Base-by-base conservation (phyloP, 2,888 invertebrate genomes). In the Dromius quadrimaculatus region DNA sequence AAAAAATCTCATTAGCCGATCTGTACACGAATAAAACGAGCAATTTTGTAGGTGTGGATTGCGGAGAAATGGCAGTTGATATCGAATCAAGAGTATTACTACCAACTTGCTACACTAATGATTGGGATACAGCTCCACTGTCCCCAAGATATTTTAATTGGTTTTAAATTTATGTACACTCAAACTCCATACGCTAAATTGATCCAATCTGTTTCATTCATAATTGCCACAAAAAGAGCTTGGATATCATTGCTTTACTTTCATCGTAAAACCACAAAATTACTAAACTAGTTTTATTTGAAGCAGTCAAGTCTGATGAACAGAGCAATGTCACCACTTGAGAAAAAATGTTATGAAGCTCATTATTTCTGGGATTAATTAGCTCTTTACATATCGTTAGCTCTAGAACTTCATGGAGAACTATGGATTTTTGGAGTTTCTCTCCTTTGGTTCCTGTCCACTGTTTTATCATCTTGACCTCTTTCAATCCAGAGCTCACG, bases 31-130 rank as follows among this genome's bases (percentile, higher is more conserved):
- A 66, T 22, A 66, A 54, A 66, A 63, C 15, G 22, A 41, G 63
- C 22, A 57, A 50, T 54, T 38, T 66, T 66, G 66, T 66, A 66
- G 66, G 66, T 66, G 66, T 66, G 41, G 23, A 66, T 36, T 54
- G 36, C 59, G 36, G 20, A 36, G 34, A 19, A 20, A 59, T 34
- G 34, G 11, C 36, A 59, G 34, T 59, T 28, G 28, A 54, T 54
- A 54, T 28, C 50, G 50, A n/a, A 54, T 9, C 9, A 28, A 6
- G 50, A 5, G n/a, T n/a, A n/a, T 47, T 47, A 47, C 47, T 47
- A 47, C 47, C 23, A 13, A 8, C 6, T 23, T 15, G 28, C 13
- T 54, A 0, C 15, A 23, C 59, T 59, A 59, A 59, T 59, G 59
- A 59, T 59, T 59, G 34, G 17, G 17, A 13, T 2, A 6, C 34